phyloP scores from a whole-genome alignment of 2,888 invertebrate genomes.

The Drymonia ruficornis region DNA sequence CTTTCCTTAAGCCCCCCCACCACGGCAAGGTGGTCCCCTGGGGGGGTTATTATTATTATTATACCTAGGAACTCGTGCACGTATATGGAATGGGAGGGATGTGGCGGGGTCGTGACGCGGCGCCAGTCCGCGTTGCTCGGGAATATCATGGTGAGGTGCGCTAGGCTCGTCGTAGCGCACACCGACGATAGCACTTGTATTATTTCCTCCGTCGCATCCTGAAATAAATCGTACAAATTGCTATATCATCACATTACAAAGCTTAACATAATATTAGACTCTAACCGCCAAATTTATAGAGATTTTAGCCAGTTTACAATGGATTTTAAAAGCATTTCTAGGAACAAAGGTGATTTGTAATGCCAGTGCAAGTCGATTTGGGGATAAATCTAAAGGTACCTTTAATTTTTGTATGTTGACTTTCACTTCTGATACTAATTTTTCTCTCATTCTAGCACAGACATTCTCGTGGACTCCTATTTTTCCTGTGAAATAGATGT shows the following conservation, averaged over 20 bases:
- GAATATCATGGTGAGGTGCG: constrained; percentile 93
- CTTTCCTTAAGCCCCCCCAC: no score
- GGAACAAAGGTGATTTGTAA: no score
- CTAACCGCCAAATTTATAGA: no score
- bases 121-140: constrained; percentile 89
- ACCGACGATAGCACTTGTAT: constrained; percentile 89
- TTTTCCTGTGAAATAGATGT: constrained; percentile 71
- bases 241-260: neutral
- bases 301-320: no score
- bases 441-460: constrained; percentile 91
- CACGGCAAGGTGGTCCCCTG: no score
- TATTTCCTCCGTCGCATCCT: constrained; percentile 90
- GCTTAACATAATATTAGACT: no score
- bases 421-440: constrained; percentile 91
- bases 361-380: no score
- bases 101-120: constrained; percentile 55
- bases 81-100: constrained; percentile 76
- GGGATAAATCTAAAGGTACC: constrained; percentile 66
- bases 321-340: no score
- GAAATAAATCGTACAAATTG: constrained; percentile 31
- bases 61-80: constrained; percentile 90
- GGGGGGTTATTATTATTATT: no score
- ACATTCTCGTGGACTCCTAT: constrained; percentile 91
- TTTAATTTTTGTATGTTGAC: constrained; percentile 90
- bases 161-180: constrained; percentile 90